Conservation (phyloP, 2,113 vertebrate genomes). For the Struthidea cinerea region DNA sequence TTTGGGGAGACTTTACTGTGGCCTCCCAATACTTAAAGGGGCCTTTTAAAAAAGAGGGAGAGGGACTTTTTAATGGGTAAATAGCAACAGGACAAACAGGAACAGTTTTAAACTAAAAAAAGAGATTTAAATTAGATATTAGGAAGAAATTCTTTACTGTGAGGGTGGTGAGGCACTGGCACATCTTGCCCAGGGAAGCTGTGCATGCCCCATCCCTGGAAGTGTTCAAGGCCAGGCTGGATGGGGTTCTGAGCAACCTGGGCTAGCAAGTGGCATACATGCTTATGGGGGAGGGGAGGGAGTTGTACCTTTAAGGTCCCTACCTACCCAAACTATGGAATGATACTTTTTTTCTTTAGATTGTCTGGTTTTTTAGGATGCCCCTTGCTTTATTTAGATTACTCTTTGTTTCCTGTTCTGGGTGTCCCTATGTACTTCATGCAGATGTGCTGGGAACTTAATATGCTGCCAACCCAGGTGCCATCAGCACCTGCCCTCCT, state of each 20-base stretch:
- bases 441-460: not conserved
- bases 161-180: not conserved
- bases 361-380: not conserved
- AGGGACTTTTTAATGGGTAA: not conserved
- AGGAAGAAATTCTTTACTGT: not conserved
- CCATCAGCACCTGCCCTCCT: not conserved
- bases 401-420: not conserved
- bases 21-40: no score
- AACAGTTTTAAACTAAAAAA: not conserved
- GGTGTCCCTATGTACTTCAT: not conserved
- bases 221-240: not conserved
- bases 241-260: not conserved
- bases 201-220: not conserved
- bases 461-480: not conserved
- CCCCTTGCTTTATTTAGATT: not conserved
- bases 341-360: not conserved
- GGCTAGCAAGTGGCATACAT: not conserved
- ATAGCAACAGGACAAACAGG: accelerated
- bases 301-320: not conserved
- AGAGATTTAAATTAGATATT: not conserved
- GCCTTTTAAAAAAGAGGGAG: not conserved
- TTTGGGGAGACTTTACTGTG: not conserved
- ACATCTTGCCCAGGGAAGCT: not conserved
- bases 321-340: not conserved
- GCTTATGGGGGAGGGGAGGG: not conserved